Conservation (phyloP, 53 echinoderm and acorn worm genomes). For the Luidia sarsii region DNA sequence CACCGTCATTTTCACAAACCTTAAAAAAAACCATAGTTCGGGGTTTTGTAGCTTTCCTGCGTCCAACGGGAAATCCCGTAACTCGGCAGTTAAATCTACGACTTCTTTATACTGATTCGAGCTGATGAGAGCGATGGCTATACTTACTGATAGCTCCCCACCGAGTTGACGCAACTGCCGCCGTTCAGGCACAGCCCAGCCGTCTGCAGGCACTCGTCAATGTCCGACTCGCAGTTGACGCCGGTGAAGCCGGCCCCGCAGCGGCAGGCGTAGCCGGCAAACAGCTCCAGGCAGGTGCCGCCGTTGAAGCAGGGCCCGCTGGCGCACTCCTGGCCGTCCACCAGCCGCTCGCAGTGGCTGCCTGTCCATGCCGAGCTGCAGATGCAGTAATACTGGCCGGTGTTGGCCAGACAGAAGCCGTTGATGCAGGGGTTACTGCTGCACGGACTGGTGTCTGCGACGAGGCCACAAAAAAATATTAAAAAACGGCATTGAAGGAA, state of each 20-base stretch:
- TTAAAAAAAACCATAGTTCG: neutral
- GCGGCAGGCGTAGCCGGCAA: conserved; percentile 43
- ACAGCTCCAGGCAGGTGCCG: conserved; percentile 55
- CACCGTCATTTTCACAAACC: no score
- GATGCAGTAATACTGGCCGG: conserved; percentile 13
- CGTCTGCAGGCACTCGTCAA: conserved; percentile 28
- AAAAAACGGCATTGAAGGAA: no score
- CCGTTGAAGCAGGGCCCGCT: conserved; percentile 62
- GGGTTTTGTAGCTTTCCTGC: no score
- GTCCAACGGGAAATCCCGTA: no score
- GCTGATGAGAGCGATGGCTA: no score
- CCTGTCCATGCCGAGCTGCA: conserved; percentile 60
- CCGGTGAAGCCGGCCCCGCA: conserved; percentile 48
- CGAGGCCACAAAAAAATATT: no score
- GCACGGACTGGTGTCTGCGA: conserved; percentile 74
- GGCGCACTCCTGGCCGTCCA: conserved; percentile 48
- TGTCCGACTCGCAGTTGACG: conserved; percentile 22
- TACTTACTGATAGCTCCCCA: conserved; percentile 26
- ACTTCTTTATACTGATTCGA: no score
- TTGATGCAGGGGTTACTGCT: conserved; percentile 64
- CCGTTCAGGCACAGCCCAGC: conserved; percentile 48
- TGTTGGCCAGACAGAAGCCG: conserved; percentile 55
- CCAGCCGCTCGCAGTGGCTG: conserved; percentile 46
- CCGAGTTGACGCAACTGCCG: conserved; percentile 44
- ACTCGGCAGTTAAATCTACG: no score